Evolutionary conservation across 2,797 vertebrate genomes (phyloP), one percentile per base, ranked within the genome.

Genomic region (Dromococcyx pavoninus): DNA sequence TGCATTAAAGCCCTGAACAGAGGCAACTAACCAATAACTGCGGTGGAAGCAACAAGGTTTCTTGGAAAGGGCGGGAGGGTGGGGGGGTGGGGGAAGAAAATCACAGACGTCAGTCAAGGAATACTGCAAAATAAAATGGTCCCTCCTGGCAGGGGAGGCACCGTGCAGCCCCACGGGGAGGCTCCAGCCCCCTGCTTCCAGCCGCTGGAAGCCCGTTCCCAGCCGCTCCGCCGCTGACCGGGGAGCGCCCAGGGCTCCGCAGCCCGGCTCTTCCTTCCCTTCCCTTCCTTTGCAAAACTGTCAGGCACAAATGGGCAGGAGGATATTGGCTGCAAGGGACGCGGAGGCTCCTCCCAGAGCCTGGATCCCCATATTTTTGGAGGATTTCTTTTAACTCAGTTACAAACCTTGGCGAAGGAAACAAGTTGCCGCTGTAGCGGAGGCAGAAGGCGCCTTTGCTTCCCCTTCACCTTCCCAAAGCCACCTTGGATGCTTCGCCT

Each of bases 301-400:
- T 95, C 96, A 96, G 94, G 95, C 96, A 89, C 86, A 74, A 93
- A 60, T 69, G 93, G 96, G 95, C 86, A 92, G 97, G 96, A 97
- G 95, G 96, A 97, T 96, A 98, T 97, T 97, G 97, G 98, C 97
- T 96, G 96, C 76, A 58, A 96, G 88, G 88, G 94, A 72, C 94
- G 93, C 94, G 30, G 95, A 97, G 95, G 98, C 98, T 97, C 98
- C 98, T 97, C 98, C 98, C 98, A 89, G 97, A 97, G 94, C 48
- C 95, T 82, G 96, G 92, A 97, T 97, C 96, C 95, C 91, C 95
- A 97, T 97, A 97, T 98, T 97, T 97, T 97, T 92, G 96, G 97
- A 97, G 96, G 94, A 97, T 98, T 97, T 97, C 96, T 97, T 95
- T 95, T 94, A 98, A 98, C 96, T 98, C 97, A 83, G 75, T 97